Evolutionary conservation across 2,113 vertebrate genomes (phyloP).

Genomic region (Rhadina sibilatrix): DNA sequence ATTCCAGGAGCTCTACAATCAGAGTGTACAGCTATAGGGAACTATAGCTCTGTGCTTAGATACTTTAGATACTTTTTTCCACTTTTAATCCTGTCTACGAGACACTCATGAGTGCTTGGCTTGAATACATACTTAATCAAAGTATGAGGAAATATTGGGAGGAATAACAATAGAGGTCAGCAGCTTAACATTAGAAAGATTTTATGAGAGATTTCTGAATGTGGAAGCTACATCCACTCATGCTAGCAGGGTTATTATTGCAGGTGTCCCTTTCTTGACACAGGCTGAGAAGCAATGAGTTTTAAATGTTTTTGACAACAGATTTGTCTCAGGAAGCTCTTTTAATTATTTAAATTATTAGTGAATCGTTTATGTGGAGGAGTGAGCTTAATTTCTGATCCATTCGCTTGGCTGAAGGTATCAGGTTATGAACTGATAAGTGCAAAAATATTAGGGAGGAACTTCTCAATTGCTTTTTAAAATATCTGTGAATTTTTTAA

Average conservation of each 20-base stretch:
- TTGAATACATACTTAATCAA: background rate
- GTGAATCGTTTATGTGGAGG: background rate
- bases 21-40: background rate
- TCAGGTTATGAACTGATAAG: background rate
- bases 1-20: background rate
- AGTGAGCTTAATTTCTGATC: background rate
- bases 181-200: background rate
- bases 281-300: background rate
- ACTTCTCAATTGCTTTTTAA: background rate
- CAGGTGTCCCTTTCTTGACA: background rate
- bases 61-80: background rate
- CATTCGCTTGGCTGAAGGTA: background rate
- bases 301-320: background rate
- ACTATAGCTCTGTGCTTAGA: accelerated
- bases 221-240: accelerated
- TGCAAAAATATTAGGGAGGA: background rate
- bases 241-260: background rate
- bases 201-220: background rate
- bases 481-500: background rate
- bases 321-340: background rate
- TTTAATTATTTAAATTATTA: background rate
- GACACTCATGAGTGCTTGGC: background rate
- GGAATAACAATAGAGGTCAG: background rate
- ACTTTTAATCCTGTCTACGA: background rate
- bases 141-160: background rate